Percentiles rank a stretch among this genome's conserved stretches.
These are phyloP conservation scores for Sternotherus odoratus DNA, from an alignment of 2,797 vertebrate species.

Conservation along the genomic window DNA sequence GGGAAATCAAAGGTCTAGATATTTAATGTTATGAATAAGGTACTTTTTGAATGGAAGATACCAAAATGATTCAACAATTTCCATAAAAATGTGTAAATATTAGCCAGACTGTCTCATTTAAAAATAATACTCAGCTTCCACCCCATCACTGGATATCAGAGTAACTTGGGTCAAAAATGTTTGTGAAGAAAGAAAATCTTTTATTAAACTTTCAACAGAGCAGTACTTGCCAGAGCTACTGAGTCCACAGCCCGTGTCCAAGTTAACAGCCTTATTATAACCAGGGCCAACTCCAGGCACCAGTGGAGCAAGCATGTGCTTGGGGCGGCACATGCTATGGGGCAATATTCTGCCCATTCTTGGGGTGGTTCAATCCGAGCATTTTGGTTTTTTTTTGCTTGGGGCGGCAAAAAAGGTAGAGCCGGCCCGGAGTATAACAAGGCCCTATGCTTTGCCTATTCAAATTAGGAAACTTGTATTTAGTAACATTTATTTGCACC, in stretches of 20 bases:
- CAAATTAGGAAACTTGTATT: not conserved
- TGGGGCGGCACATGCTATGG: too few relatives aligned
- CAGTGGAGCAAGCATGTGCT: too few relatives aligned
- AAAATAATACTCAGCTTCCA: not conserved
- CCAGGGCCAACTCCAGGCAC: not conserved
- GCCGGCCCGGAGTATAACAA: not conserved
- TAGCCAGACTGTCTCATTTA: not conserved
- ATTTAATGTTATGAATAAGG: not conserved
- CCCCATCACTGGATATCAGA: not conserved
- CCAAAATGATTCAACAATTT: not conserved
- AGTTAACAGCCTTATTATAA: not conserved
- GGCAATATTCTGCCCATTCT: too few relatives aligned
- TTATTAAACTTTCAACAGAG: not conserved
- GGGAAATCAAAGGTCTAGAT: not conserved
- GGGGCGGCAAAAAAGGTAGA: too few relatives aligned
- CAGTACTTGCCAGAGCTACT: not conserved
- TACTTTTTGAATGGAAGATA: slow-evolving; percentile 17
- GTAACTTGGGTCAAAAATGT: accelerated
- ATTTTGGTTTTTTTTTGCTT: too few relatives aligned
- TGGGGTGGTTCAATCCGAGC: too few relatives aligned
- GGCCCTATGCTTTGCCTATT: not conserved
- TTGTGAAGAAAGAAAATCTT: not conserved
- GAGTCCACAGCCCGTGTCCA: not conserved
- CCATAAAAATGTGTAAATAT: not conserved
- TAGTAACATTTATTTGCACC: not conserved